Percentiles rank a stretch among this genome's conserved stretches.
phyloP scores from a whole-genome alignment of 1,140 invertebrate species.

The Drosophila lacertosa region DNA sequence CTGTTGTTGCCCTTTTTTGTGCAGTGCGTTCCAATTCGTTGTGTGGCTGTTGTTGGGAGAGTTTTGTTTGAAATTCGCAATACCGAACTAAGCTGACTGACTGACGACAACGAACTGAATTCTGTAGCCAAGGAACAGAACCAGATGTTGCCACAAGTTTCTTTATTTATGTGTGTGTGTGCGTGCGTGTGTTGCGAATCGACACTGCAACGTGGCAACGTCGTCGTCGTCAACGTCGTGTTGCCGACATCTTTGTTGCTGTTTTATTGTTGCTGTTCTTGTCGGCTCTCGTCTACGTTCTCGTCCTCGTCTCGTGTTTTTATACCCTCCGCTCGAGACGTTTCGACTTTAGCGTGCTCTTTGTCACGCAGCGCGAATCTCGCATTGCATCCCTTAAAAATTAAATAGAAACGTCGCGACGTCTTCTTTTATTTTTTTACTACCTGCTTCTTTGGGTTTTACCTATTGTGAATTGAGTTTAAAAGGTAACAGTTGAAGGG shows the following conservation, averaged over 20 bases:
- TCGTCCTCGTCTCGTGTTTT: constrained; percentile 28
- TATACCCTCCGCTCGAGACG: constrained; percentile 4
- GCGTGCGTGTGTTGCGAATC: constrained; percentile 53
- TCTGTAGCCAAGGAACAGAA: constrained; percentile 61
- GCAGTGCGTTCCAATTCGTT: constrained; percentile 47
- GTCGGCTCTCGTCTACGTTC: constrained; percentile 29
- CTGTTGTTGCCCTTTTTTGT: constrained; percentile 30
- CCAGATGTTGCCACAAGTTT: constrained; percentile 70
- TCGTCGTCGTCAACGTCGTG: constrained; percentile 37
- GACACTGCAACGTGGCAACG: constrained; percentile 70
- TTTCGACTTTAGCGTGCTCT: background rate
- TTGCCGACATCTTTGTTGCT: constrained; percentile 42
- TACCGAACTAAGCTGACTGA: constrained; percentile 74
- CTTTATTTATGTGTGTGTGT: constrained; percentile 23
- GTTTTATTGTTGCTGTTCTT: constrained; percentile 30
- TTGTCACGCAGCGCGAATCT: background rate
- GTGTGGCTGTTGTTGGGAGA: constrained; percentile 42
- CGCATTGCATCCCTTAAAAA: constrained; percentile 7
- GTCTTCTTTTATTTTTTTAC: background rate
- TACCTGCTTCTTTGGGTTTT: background rate
- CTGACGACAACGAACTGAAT: constrained; percentile 80
- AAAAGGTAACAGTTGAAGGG: background rate
- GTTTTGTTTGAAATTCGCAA: constrained; percentile 49
- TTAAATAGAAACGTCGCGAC: background rate
- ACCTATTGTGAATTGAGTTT: background rate